Conservation (phyloP, 1,140 invertebrate species). For the Drosophila subpulchrella region DNA sequence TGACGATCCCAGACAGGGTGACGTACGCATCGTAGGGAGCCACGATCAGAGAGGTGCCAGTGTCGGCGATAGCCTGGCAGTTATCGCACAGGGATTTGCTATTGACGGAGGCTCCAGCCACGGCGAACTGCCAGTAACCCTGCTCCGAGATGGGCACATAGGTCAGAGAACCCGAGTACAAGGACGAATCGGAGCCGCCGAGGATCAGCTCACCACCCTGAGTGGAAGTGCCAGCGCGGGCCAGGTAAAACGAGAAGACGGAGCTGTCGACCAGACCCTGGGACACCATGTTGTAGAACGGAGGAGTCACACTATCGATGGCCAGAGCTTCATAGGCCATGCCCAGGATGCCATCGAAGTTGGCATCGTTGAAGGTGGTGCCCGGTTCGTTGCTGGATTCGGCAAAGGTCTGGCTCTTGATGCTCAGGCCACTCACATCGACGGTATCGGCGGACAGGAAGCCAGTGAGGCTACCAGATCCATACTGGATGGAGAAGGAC, state of each 20-base stretch:
- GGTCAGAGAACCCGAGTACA: conserved; percentile 61
- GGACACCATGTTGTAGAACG: conserved; percentile 97
- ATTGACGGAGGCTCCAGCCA: conserved; percentile 53
- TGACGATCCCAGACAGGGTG: conserved; percentile 90
- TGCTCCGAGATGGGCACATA: conserved; percentile 76
- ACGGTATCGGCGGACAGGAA: conserved; percentile 96
- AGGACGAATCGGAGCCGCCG: conserved; percentile 68
- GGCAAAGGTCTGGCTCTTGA: conserved; percentile 96
- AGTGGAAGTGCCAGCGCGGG: conserved; percentile 33
- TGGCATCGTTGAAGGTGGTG: conserved; percentile 94
- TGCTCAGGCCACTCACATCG: conserved; percentile 87
- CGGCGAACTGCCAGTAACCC: conserved; percentile 83
- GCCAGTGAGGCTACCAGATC: conserved; percentile 97
- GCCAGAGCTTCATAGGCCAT: conserved; percentile 95
- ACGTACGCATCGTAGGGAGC: conserved; percentile 93
- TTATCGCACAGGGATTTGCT: conserved; percentile 85
- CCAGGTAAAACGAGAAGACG: conserved; percentile 96
- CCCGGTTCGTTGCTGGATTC: conserved; percentile 97
- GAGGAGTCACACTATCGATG: conserved; percentile 94
- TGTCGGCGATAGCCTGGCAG: conserved; percentile 98
- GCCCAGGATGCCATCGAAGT: conserved; percentile 98
- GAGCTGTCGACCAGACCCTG: conserved; percentile 91
- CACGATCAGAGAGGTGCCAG: conserved; percentile 98
- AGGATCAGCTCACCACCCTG: conserved; percentile 75
- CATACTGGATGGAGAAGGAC: conserved; percentile 96